phyloP scores from a whole-genome alignment of 2,797 vertebrate species.

The Tenualosa ilisha region DNA sequence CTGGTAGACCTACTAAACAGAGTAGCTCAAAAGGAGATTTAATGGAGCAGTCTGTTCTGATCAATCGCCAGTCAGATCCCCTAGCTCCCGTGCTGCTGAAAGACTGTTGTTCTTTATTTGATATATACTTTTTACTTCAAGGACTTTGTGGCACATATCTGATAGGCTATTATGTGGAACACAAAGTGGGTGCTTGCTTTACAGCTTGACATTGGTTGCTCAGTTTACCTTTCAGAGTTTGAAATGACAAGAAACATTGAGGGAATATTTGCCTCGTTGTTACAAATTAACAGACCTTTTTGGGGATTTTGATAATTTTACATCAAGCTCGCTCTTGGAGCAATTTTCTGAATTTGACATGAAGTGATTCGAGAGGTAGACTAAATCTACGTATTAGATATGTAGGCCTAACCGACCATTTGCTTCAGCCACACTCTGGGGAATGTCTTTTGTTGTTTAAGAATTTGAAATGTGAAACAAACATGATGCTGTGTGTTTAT shows the following conservation, averaged over 20 bases:
- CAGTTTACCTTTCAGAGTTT: not conserved
- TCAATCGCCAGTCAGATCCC: no score
- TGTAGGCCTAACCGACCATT: no score
- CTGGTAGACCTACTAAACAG: no score
- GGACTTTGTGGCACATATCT: not conserved
- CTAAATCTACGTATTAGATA: no score
- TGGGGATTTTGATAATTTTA: not conserved
- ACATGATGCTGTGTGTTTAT: no score
- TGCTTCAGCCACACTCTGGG: no score
- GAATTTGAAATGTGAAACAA: no score
- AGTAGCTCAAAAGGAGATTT: not conserved
- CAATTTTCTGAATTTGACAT: no score
- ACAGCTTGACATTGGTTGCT: not conserved
- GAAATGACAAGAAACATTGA: not conserved
- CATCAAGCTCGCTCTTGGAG: not conserved
- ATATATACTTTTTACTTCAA: not conserved
- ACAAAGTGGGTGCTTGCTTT: not conserved
- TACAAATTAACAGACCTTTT: slow-evolving; percentile 18
- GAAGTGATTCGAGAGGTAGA: no score
- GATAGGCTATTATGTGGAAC: slow-evolving; percentile 60
- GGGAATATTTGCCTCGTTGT: not conserved
- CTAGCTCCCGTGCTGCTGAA: no score
- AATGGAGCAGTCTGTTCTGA: not conserved
- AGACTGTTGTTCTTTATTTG: not conserved
- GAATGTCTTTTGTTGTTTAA: no score